Evolutionary conservation across 2,888 invertebrate genomes (phyloP).

Genomic region (Argyresthia goedartella): DNA sequence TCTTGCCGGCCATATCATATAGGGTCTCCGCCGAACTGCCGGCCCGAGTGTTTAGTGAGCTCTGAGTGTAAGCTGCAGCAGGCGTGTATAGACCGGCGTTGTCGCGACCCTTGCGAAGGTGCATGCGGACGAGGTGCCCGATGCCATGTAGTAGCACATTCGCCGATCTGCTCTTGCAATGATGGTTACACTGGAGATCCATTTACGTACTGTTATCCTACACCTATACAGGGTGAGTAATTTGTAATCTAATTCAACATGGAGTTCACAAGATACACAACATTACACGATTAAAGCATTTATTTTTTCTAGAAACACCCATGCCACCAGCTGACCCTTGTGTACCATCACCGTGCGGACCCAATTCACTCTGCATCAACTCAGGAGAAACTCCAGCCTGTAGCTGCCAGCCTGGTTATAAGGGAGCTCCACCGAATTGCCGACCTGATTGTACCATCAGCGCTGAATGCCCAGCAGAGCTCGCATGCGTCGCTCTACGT

Average conservation of each 20-base stretch:
- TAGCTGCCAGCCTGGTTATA: conserved; percentile 72
- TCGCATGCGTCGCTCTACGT: conserved; percentile 74
- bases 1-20: conserved; percentile 79
- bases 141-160: conserved; percentile 81
- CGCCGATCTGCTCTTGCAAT: conserved; percentile 80
- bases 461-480: conserved; percentile 75
- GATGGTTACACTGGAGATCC: conserved; percentile 80
- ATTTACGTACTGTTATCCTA: conserved; percentile 73
- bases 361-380: conserved; percentile 73
- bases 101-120: conserved; percentile 81
- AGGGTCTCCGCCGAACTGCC: conserved; percentile 81
- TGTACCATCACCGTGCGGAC: conserved; percentile 77
- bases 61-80: conserved; percentile 77
- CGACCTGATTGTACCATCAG: conserved; percentile 78
- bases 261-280: not conserved
- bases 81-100: conserved; percentile 79
- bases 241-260: not conserved
- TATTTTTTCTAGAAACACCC: conserved; percentile 26
- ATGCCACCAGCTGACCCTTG: conserved; percentile 65
- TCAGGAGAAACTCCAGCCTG: conserved; percentile 74
- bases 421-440: conserved; percentile 77
- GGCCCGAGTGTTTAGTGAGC: conserved; percentile 82
- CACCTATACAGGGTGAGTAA: conserved; percentile 29
- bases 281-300: conserved; percentile 4
- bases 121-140: conserved; percentile 80